Evolutionary conservation across 2,797 vertebrate species (phyloP).

Genomic region (Orestias chungarensis): DNA sequence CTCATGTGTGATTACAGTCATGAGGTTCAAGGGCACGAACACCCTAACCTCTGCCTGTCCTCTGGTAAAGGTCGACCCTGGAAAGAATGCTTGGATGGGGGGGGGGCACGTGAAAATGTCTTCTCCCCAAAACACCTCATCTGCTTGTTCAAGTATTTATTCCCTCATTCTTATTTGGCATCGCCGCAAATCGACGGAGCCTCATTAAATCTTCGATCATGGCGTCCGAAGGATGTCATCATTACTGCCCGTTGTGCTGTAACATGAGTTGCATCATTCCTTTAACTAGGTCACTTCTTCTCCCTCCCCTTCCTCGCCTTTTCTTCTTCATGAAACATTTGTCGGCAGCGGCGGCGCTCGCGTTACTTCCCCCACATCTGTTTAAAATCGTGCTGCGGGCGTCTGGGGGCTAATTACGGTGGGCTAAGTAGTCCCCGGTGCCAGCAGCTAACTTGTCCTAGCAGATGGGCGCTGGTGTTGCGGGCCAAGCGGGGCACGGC

Average conservation of each 20-base stretch:
- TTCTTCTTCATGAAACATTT: slow-evolving; percentile 69
- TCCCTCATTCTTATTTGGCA: slow-evolving; percentile 46
- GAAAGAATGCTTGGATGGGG: slow-evolving; percentile 45
- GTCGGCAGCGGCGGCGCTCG: slow-evolving; percentile 60
- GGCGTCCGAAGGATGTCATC: slow-evolving; percentile 65
- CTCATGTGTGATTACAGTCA: slow-evolving; percentile 74
- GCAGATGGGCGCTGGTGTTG: slow-evolving; percentile 82
- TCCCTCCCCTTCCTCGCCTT: slow-evolving; percentile 4
- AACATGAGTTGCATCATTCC: slow-evolving; percentile 78
- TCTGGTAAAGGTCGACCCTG: slow-evolving; percentile 60
- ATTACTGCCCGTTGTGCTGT: slow-evolving; percentile 73
- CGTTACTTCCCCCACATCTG: slow-evolving; percentile 78
- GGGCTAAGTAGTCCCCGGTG: slow-evolving; percentile 79
- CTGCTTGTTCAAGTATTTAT: slow-evolving; percentile 32
- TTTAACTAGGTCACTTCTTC: slow-evolving; percentile 78
- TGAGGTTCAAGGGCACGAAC: slow-evolving; percentile 73
- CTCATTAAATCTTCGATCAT: slow-evolving; percentile 66
- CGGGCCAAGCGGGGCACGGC: slow-evolving; percentile 72
- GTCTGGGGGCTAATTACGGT: slow-evolving; percentile 83
- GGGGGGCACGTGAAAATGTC: too few species aligned
- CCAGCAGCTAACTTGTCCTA: slow-evolving; percentile 76
- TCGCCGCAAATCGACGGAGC: slow-evolving; percentile 44
- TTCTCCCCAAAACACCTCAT: neutral
- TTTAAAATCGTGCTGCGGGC: slow-evolving; percentile 79
- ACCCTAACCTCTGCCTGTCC: slow-evolving; percentile 57